Evolutionary conservation across 2,113 vertebrate genomes (phyloP), one percentile per base, ranked within the genome.

Genomic region (Sphyrna mokarran): DNA sequence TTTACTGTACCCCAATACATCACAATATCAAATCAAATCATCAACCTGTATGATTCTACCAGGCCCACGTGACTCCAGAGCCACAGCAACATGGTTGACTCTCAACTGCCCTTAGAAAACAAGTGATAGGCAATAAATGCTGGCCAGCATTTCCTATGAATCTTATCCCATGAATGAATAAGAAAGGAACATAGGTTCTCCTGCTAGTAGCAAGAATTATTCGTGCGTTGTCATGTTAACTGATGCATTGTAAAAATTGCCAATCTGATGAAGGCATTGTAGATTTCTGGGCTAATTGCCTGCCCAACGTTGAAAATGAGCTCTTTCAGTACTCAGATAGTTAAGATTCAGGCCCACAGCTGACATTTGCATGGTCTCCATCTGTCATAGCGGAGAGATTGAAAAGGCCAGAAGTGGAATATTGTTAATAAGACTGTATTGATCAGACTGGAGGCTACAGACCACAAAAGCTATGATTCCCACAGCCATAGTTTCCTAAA

Each of bases 341-440:
- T 95, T 95, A 95, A 72, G 9, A 76, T 95, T 76, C 94, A 95
- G 72, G 33, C 69, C 40, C 29, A 69, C 66, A 1, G 72, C 72
- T 95, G 94, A 76, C 69, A 95, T 95, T 95, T 95, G 69, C 94
- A 95, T 95, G 68, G 54, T 69, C 14, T 95, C 54, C 68, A 72
- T 95, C 69, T 76, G 94, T 95, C 94, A 95, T 76, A 33, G 40
- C 3, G 11, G 68, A 95, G 48, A 18, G 43, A 68, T 95, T 95
- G 94, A 72, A 95, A 95, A 95, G 94, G 94, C 68, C 94, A 95
- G 69, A 29, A 6, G 69, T n/a, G 69, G 69, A 95, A 95, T 70
- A 95, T 95, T 69, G 94, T 95, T 72, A 95, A 95, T 95, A 95
- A 95, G 93, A 94, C 68, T 94, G 69, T 76, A 95, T 95, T 72